These are phyloP conservation scores for Bovichtus variegatus DNA, from an alignment of 2,797 vertebrate species.

Conservation along the genomic window DNA sequence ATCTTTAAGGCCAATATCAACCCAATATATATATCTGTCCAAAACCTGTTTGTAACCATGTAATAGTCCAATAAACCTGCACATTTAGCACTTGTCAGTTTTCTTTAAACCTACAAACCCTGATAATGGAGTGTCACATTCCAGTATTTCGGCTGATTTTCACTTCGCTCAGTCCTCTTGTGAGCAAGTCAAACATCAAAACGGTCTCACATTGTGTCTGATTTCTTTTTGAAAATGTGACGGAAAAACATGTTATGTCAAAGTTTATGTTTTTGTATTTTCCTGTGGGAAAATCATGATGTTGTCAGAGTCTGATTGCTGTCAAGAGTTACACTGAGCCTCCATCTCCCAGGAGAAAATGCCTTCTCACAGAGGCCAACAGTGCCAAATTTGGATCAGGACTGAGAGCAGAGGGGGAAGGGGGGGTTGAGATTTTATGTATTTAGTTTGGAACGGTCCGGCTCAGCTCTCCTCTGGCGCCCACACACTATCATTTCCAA, in stretches of 20 bases:
- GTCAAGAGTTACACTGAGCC: constrained; percentile 36
- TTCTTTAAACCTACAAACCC: too few relatives aligned
- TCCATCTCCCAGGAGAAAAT: constrained; percentile 38
- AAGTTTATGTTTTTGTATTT: constrained; percentile 70
- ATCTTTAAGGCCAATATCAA: too few relatives aligned
- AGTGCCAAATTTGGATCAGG: constrained; percentile 71
- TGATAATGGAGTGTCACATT: too few relatives aligned
- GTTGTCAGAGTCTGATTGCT: constrained; percentile 47
- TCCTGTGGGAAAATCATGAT: constrained; percentile 75
- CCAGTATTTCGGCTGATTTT: neutral
- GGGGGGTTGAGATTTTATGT: constrained; percentile 26
- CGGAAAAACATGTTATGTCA: constrained; percentile 64
- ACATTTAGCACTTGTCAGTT: too few relatives aligned
- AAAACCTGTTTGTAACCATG: too few relatives aligned
- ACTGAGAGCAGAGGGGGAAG: constrained; percentile 24
- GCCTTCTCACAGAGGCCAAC: constrained; percentile 45
- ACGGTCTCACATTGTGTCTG: neutral
- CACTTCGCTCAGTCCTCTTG: too few relatives aligned
- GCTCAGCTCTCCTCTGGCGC: neutral
- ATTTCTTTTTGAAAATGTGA: neutral
- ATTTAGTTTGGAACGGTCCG: constrained; percentile 44
- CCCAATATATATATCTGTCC: too few relatives aligned
- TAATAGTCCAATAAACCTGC: too few relatives aligned
- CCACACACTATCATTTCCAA: constrained; percentile 23
- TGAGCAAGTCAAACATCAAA: too few relatives aligned